Evolutionary conservation across 2,888 invertebrate species (phyloP), one percentile per base, ranked within the genome.

Genomic region (Yponomeuta sedellus): DNA sequence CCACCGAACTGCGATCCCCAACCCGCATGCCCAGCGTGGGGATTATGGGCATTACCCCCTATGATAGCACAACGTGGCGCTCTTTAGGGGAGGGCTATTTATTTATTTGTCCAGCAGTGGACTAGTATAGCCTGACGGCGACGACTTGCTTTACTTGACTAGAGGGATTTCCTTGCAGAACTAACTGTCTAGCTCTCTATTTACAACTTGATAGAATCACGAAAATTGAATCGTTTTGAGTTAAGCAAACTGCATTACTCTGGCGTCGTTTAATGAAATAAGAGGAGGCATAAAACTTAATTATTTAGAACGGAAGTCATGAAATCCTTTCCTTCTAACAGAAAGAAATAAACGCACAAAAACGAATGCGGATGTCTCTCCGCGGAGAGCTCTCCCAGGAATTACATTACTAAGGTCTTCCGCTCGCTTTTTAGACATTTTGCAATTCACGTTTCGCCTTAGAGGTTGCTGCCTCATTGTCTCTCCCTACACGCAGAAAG

Each of bases 291-390:
- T 20, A 58, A 20, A 79, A 78, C 75, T 81, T 80, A 82, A 81
- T 80, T 81, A 79, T 80, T 76, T 78, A 79, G 78, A 82, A 72
- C 76, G 81, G 81, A 85, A 82, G 80, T 80, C 82, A 75, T 82
- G 80, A 84, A 86, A 81, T 81, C 75, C 77, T 80, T 81, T 83
- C 77, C 78, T 74, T 74, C 77, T 77, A 77, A 73, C 73, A 80
- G 39, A 83, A 86, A 85, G 34, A 52, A 52, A 78, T 77, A 79
- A 77, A 78, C 76, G 75, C 74, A 80, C 77, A 79, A 83, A 34
- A 86, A 82, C 79, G 80, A 85, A 84, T 77, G 76, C 80, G 83
- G 77, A 82, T 77, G 80, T 79, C 79, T 77, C 74, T 72, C 75
- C 75, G 69, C 74, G 71, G 70, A 73, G 75, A 71, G 75, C 72